Evolutionary conservation across 1,140 invertebrate species (phyloP), one percentile per base, ranked within the genome.

Genomic region (Polypedilum vanderplanki): DNA sequence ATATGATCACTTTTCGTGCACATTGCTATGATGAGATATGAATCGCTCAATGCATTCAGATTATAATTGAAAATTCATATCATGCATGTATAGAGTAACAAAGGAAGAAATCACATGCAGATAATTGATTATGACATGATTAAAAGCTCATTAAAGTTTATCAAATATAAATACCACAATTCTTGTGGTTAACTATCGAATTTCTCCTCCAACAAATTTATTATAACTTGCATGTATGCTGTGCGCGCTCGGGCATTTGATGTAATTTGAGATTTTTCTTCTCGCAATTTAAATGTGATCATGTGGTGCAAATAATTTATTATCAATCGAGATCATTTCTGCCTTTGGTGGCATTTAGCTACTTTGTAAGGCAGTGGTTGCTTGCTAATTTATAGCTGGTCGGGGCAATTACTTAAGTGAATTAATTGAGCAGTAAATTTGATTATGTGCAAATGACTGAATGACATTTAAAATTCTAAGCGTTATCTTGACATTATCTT

Each of bases 81-180:
- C 46, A 57, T 57, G 46, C 46, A 57, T 4, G 24, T 57, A 12
- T 57, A 46, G 15, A 46, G 41, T 46, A 10, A 57, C 12, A 57
- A n/a, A n/a, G 46, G 1, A 57, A 57, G 46, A 15, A 1, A 57
- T 46, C 41, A 46, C 41, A 46, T 46, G 41, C 41, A 70, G 20
- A 70, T 70, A 70, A 70, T 70, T 22, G 17, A 70, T 18, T 70
- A 22, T 70, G 65, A 70, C 65, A 70, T 70, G 65, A 20, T 70
- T 70, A 70, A 70, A 20, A 22, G 65, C 20, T 70, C 65, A 70
- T 70, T 70, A 70, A 18, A 70, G 17, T 70, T 70, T 70, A 70
- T 70, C 65, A 20, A 46, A 46, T 46, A 15, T 17, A 20, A 46
- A 46, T 46, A 15, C 41, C 46, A 12, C 46, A 4, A n/a, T 12